Evolutionary conservation across 1,140 invertebrate species (phyloP).

Genomic region (Daktulosphaira vitifoliae): DNA sequence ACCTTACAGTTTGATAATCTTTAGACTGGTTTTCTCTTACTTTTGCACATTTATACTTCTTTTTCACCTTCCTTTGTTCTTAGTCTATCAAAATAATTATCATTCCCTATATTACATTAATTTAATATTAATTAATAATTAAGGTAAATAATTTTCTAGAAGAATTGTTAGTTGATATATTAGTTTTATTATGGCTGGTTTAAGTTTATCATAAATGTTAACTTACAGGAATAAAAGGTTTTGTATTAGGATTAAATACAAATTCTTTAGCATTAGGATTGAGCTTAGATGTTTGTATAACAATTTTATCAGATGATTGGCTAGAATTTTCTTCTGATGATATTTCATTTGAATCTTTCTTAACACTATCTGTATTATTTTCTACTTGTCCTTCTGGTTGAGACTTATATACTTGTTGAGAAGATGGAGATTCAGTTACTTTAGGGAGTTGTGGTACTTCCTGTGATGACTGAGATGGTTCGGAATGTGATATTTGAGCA

Average conservation of each 20-base stretch:
- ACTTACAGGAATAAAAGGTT: conserved; percentile 74
- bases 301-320: conserved; percentile 10
- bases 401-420: conserved; percentile 41
- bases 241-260: conserved; percentile 69
- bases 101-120: no score
- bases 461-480: conserved; percentile 44
- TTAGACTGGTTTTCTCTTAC: no score
- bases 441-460: conserved; percentile 43
- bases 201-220: no score
- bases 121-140: no score
- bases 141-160: conserved; percentile 26
- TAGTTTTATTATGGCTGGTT: no score
- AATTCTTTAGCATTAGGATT: conserved; percentile 86
- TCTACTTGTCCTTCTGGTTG: conserved; percentile 34
- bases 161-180: neutral
- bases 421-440: conserved; percentile 37
- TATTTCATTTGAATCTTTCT: conserved; percentile 35
- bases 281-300: conserved; percentile 64
- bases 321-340: neutral
- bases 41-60: no score
- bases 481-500: conserved; percentile 18
- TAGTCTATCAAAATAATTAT: no score
- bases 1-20: no score
- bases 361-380: conserved; percentile 40
- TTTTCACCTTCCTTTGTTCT: no score